Evolutionary conservation across 2,797 vertebrate genomes (phyloP).

Genomic region (Valencia hispanica): DNA sequence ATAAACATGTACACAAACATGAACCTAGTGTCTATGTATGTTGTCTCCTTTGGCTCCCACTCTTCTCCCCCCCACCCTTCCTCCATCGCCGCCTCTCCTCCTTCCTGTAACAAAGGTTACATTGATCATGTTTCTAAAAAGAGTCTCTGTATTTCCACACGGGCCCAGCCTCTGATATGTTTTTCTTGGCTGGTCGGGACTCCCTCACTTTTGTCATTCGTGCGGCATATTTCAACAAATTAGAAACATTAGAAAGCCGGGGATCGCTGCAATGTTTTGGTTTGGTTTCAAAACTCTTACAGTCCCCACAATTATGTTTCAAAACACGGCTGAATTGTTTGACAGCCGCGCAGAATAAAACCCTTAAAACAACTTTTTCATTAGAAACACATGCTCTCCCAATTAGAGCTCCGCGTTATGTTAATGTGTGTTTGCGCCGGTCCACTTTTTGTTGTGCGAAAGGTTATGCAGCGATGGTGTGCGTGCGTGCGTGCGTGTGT

Average conservation of each 20-base stretch:
- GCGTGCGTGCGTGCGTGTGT: neutral
- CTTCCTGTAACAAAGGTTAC: constrained; percentile 81
- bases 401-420: constrained; percentile 82
- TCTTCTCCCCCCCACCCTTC: constrained; percentile 23
- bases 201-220: constrained; percentile 80
- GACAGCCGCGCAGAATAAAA: constrained; percentile 79
- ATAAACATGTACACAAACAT: constrained; percentile 72
- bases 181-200: constrained; percentile 80
- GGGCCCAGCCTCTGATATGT: constrained; percentile 76
- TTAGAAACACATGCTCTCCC: constrained; percentile 84
- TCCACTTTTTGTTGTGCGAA: constrained; percentile 73
- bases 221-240: constrained; percentile 82
- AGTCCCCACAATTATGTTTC: constrained; percentile 82
- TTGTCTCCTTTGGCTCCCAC: constrained; percentile 54
- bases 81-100: constrained; percentile 49
- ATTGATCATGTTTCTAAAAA: constrained; percentile 79
- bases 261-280: constrained; percentile 80
- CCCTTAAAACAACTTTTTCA: constrained; percentile 85
- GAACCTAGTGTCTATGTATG: constrained; percentile 63
- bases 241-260: constrained; percentile 82
- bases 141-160: constrained; percentile 72
- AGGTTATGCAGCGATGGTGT: constrained; percentile 26
- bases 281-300: constrained; percentile 79
- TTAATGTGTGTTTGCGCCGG: constrained; percentile 78
- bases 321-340: constrained; percentile 83